Evolutionary conservation across 2,888 invertebrate species (phyloP), one percentile per base, ranked within the genome.

Genomic region (Candidula unifasciata): DNA sequence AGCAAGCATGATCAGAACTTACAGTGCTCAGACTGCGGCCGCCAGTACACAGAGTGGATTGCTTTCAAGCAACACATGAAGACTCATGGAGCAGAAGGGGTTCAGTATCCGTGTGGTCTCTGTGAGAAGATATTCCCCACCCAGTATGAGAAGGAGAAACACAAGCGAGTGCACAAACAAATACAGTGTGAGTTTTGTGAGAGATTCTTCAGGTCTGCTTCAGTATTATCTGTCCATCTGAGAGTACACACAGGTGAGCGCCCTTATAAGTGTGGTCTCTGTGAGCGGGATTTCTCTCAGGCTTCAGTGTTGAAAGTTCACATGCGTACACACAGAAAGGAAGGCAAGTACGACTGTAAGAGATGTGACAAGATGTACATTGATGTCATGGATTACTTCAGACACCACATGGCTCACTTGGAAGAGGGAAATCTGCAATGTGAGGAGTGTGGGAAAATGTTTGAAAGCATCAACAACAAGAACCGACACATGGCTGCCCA

Each of bases 161-260:
- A 87, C 30, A 87, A 86, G 76, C 69, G 87, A 27, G 84, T 87
- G 13, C 87, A 87, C 64, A 87, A 86, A 68, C 85, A 86, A 44
- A 83, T 86, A 57, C 87, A 87, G 74, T 87, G 87, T 77, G 86
- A 84, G 73, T 84, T 83, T 57, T 87, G 87, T 80, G 80, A 82
- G 69, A 86, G 86, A 57, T 87, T 76, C 69, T 87, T 87, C 69
- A 79, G 87, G n/a, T 87, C 87, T 8, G 84, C 84, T 27, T 86
- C 87, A 3, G 83, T 86, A 21, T 82, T 87, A 69, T 82, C 87
- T 6, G 87, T 88, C 76, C 88, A 88, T 33, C 83, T 86, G 35
- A 78, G 87, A 24, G 85, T 83, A 35, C 89, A 89, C 74, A 86
- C 85, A n/a, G 87, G 88, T 18, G 88, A 89, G 44, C 85, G 87